Conservation (phyloP, 2,113 vertebrate species). For the Terrapene triunguis region DNA sequence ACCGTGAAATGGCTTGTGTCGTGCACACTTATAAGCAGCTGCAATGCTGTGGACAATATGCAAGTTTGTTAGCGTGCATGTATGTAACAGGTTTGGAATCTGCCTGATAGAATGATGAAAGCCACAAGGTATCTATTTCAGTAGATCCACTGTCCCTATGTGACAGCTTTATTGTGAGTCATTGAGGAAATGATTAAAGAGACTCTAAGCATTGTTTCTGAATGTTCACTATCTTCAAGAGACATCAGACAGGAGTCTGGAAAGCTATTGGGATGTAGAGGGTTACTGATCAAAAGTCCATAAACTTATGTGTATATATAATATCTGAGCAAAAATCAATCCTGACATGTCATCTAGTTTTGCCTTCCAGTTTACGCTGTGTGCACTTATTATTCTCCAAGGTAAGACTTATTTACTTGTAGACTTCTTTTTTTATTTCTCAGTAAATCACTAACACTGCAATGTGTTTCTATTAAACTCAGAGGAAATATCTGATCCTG, state of each 20-base stretch:
- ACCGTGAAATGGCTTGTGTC: background rate
- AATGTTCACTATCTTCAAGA: background rate
- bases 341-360: background rate
- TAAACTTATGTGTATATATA: background rate
- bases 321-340: background rate
- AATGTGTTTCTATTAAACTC: background rate
- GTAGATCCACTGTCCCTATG: background rate
- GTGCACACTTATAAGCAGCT: background rate
- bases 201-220: background rate
- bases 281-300: background rate
- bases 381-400: background rate
- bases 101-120: background rate
- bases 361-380: background rate
- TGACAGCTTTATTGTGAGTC: background rate
- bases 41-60: background rate
- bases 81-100: background rate
- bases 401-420: background rate
- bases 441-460: background rate
- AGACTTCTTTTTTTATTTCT: background rate
- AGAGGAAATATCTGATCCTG: background rate
- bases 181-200: background rate
- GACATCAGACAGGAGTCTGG: background rate
- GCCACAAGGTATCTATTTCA: background rate
- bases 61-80: background rate
- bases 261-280: background rate